phyloP scores from a whole-genome alignment of 2,113 vertebrate genomes.

The Oostethus manadensis region DNA sequence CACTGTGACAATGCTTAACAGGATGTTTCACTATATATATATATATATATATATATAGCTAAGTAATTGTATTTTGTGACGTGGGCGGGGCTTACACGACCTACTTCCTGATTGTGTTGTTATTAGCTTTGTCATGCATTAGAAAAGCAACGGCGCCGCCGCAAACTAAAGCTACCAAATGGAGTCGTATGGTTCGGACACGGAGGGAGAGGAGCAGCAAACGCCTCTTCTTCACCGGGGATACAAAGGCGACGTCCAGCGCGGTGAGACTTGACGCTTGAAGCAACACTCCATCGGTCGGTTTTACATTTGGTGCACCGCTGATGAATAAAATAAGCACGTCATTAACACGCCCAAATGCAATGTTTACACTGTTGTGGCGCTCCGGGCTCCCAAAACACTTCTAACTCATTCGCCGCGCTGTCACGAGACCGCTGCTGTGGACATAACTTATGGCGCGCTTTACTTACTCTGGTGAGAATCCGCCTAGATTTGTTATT shows the following conservation, averaged over 20 bases:
- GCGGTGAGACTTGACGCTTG: constrained; percentile 28
- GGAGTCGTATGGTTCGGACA: constrained; percentile 56
- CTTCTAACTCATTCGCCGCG: not conserved
- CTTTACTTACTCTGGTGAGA: too few relatives aligned
- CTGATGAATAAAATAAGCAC: not conserved
- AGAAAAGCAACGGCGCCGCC: too few relatives aligned
- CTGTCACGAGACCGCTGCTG: not conserved
- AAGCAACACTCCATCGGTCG: not conserved
- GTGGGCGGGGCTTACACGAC: too few relatives aligned
- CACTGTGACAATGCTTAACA: too few relatives aligned
- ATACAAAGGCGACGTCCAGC: constrained; percentile 34
- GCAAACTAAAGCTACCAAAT: constrained; percentile 23
- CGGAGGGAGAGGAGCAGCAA: constrained; percentile 62
- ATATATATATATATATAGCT: too few relatives aligned
- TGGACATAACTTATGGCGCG: too few relatives aligned
- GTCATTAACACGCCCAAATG: not conserved
- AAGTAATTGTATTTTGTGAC: too few relatives aligned
- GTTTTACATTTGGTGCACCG: not conserved
- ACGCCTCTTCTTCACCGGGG: constrained; percentile 60
- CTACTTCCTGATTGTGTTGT: too few relatives aligned
- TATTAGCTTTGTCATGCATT: too few relatives aligned
- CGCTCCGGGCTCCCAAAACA: not conserved
- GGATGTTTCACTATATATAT: too few relatives aligned
- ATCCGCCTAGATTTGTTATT: too few relatives aligned
- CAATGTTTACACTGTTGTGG: not conserved